Base-by-base conservation (phyloP, 2,888 invertebrate genomes). In the Malachius bipustulatus region DNA sequence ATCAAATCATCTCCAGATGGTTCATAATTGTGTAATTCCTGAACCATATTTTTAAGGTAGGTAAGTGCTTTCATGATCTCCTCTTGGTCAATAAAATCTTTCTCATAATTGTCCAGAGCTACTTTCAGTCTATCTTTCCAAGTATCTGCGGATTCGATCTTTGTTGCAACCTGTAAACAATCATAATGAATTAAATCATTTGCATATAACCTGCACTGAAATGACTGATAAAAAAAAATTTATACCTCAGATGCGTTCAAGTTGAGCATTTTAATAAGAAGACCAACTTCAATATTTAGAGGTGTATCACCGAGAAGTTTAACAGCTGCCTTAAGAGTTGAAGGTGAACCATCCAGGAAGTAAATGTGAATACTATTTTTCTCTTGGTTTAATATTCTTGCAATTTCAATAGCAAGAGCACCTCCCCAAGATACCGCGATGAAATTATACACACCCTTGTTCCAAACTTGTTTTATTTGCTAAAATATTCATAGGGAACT, bases 381-480 rank as follows among this genome's bases (percentile, higher is more conserved):
- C 46, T 70, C 63, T 10, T 63, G 65, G 56, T 88, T 84, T 16
- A 94, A 64, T 51, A 73, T 70, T 26, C 75, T 66, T 1, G 80
- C 82, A 40, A 96, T 67, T 58, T 91, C 87, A 34, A 93, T 65
- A 0, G 83, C 78, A 11, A 91, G 66, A 12, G 82, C 63, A 0
- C 83, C 71, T 34, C 96, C 96, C 56, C 79, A 93, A 11, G 94
- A 94, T 62, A 94, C 88, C 1, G 88, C 94, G 9, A 83, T 72
- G 1, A 96, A 59, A 43, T 77, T 74, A 64, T 82, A 91, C 1
- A 72, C 70, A 16, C 75, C 70, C 11, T 68, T 67, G 0, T 71
- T 72, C 6, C 70, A 63, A n/a, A 77, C 55, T 8, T 69, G 64
- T 36, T 70, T 65, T 6, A 81, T 67, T 46, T 73, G 63, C 79